Evolutionary conservation across 2,888 invertebrate species (phyloP).

Genomic region (Oxyteleia sp.): DNA sequence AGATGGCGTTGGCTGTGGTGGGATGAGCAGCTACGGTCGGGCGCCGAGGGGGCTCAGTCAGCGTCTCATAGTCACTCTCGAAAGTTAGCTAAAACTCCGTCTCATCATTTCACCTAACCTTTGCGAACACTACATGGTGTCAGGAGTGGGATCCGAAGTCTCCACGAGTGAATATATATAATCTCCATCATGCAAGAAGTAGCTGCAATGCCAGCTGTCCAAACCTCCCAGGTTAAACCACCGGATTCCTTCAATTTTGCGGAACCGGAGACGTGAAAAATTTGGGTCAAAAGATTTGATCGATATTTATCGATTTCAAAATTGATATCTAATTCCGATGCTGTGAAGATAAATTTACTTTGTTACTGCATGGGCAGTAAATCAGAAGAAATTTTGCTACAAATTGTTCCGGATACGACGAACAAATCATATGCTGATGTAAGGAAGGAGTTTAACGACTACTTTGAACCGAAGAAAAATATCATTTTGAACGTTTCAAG

Average conservation of each 20-base stretch:
- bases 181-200: background rate
- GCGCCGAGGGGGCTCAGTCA: too few relatives aligned
- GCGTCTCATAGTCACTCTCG: too few relatives aligned
- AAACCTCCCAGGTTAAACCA: constrained; percentile 22
- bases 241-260: constrained; percentile 62
- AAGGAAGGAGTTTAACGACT: constrained; percentile 55
- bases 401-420: constrained; percentile 39
- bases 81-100: too few relatives aligned
- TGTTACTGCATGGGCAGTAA: constrained; percentile 75
- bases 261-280: constrained; percentile 62
- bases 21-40: too few relatives aligned
- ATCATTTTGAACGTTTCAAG: constrained; percentile 75
- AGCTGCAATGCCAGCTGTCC: background rate
- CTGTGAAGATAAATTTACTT: constrained; percentile 74
- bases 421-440: constrained; percentile 17
- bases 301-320: constrained; percentile 62
- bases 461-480: constrained; percentile 75
- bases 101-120: background rate
- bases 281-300: constrained; percentile 64
- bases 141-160: constrained; percentile 1
- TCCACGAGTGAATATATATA: constrained; percentile 2
- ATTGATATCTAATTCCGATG: constrained; percentile 41
- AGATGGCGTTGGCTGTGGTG: background rate
- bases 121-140: background rate
- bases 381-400: constrained; percentile 73